Percentiles rank a stretch among this genome's conserved stretches.
phyloP scores from a whole-genome alignment of 2,888 invertebrate species.

The Pycnomerus fuliginosus region DNA sequence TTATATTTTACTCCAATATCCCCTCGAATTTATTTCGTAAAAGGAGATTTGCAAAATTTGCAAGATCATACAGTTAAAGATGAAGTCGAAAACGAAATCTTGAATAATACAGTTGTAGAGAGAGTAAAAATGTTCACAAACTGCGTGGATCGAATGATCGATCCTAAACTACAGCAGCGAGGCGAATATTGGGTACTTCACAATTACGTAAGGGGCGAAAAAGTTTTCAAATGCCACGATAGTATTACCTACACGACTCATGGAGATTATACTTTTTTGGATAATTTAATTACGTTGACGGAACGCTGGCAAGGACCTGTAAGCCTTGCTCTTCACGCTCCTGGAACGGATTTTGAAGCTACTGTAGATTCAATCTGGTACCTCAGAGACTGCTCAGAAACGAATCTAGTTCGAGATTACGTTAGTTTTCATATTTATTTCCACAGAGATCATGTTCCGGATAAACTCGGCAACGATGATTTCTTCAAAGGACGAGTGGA shows the following conservation, averaged over 20 bases:
- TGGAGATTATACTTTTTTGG: conserved; percentile 73
- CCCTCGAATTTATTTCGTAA: no score
- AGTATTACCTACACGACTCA: no score
- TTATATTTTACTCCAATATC: no score
- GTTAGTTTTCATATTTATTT: conserved; percentile 86
- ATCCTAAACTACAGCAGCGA: neutral
- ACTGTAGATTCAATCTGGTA: conserved; percentile 76
- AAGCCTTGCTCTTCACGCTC: conserved; percentile 80
- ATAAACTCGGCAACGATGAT: neutral
- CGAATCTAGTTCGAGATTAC: conserved; percentile 59
- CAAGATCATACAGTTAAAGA: no score
- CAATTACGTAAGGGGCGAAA: neutral
- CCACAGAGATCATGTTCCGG: conserved; percentile 74
- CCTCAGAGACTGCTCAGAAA: conserved; percentile 70
- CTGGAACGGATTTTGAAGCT: conserved; percentile 73
- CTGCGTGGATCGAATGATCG: neutral
- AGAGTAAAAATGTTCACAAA: conserved; percentile 3
- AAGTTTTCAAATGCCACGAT: conserved; percentile 63
- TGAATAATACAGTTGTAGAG: no score
- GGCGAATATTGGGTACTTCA: conserved; percentile 1
- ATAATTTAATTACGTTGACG: conserved; percentile 77
- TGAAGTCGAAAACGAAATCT: no score
- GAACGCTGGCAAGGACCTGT: conserved; percentile 83
- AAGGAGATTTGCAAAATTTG: no score
- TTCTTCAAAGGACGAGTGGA: no score